Evolutionary conservation across 2,797 vertebrate genomes (phyloP), one percentile per base, ranked within the genome.

Genomic region (Gymnothorax reevesii): DNA sequence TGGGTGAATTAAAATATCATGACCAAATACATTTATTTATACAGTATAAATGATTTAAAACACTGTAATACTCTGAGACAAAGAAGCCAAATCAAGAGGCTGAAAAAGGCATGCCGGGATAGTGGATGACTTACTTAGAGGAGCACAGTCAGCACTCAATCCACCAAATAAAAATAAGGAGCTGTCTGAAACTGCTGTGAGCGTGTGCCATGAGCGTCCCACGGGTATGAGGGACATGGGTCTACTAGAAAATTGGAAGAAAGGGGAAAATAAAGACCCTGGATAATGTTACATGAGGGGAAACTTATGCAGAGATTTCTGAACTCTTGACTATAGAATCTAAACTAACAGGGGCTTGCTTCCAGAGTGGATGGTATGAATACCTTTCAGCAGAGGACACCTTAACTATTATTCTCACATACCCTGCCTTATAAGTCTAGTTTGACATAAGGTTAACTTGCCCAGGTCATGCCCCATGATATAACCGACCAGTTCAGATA

Each of bases 131-230:
- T 96, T 92, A 99, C 98, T 98, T 95, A 99, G 93, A 83, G 98
- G 98, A 92, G 96, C 96, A 92, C 97, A 98, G 89, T 99, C 97
- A 62, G 96, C 95, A 88, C 97, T 98, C 88, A 99, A 94, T 83
- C 98, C 98, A 88, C 98, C 98, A 91, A 98, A 99, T 71, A 99
- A 93, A 89, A 99, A 99, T 85, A 99, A 93, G 64, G 94, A 93
- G 88, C 91, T 95, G 54, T 98, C 97, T 71, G 97, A 96, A 85
- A 97, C 93, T 0, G 98, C 93, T 20, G 98, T 99, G 89, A 99
- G 89, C 0, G 98, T 97, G 89, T 99, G 98, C 98, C 98, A 99
- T 1, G 98, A 99, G 57, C 98, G 96, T 87, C 98, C 97, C 83
- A 94, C 93, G 9, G 98, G 98, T 66, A 92, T 90, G 49, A 73